phyloP scores from a whole-genome alignment of 2,113 vertebrate species.

The Microtus pennsylvanicus region DNA sequence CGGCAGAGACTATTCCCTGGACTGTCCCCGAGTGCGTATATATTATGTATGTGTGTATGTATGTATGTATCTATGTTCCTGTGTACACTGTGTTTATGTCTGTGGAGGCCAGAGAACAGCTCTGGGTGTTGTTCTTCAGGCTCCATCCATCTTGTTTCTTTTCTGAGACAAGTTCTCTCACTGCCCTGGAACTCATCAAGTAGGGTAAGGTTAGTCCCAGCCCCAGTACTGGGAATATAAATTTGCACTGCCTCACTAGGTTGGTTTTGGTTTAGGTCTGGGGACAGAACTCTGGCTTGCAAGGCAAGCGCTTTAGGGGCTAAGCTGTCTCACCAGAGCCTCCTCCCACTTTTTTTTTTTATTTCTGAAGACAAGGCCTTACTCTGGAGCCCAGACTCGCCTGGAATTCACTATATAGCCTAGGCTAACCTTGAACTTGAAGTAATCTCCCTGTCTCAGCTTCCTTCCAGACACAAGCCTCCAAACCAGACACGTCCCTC shows the following conservation, averaged over 20 bases:
- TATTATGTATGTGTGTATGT: too few species aligned
- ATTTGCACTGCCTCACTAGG: background rate
- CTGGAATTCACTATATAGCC: background rate
- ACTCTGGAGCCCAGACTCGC: background rate
- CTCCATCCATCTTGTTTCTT: background rate
- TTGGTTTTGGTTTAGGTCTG: background rate
- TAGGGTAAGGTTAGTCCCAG: background rate
- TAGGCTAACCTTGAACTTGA: background rate
- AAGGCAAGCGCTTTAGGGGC: background rate
- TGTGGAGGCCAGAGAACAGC: background rate
- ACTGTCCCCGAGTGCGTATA: too few species aligned
- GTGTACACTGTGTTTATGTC: background rate
- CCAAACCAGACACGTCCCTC: background rate
- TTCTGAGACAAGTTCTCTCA: background rate
- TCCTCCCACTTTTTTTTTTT: background rate
- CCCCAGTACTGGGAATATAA: background rate
- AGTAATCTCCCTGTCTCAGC: background rate
- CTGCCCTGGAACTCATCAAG: background rate
- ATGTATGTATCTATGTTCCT: too few species aligned
- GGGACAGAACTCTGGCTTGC: background rate
- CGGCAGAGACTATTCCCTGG: background rate
- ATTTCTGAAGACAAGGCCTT: background rate
- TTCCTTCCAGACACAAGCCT: background rate
- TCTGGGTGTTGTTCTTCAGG: background rate
- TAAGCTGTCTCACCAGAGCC: background rate